A percentile compares a stretch with the other conserved stretches of the same genome.
Evolutionary conservation across 2,113 vertebrate species (phyloP).

Genomic region (Notarius quadriscutis): DNA sequence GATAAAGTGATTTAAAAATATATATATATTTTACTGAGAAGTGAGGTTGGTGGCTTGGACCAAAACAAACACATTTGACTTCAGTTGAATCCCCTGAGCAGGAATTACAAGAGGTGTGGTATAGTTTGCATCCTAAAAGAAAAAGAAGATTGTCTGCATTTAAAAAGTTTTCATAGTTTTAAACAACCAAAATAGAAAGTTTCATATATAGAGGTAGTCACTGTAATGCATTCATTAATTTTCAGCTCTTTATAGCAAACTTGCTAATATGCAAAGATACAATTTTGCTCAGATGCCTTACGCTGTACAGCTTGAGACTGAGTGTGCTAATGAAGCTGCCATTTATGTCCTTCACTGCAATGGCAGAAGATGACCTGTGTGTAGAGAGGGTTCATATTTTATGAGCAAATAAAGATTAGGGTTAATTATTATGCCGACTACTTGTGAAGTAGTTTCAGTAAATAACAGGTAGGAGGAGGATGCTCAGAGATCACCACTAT

Average conservation of each 20-base stretch:
- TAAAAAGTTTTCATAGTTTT: background rate
- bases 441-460: background rate
- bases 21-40: slow-evolving; percentile 62
- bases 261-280: background rate
- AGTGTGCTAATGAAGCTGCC: slow-evolving; percentile 74
- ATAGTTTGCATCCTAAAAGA: slow-evolving; percentile 62
- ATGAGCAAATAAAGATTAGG: background rate
- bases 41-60: slow-evolving; percentile 70
- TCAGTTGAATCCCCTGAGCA: slow-evolving; percentile 63
- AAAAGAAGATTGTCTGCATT: background rate
- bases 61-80: slow-evolving; percentile 64
- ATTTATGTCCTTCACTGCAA: slow-evolving; percentile 72
- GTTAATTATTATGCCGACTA: background rate
- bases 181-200: background rate
- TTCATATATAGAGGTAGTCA: background rate
- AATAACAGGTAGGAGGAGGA: background rate
- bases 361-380: slow-evolving; percentile 67
- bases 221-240: background rate
- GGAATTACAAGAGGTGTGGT: slow-evolving; percentile 61
- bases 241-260: background rate
- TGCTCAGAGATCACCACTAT: background rate
- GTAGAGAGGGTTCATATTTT: slow-evolving; percentile 17
- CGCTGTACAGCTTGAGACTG: slow-evolving; percentile 64
- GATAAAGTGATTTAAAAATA: background rate
- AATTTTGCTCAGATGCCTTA: slow-evolving; percentile 50